Conservation (phyloP, 2,797 vertebrate species). For the Trachops cirrhosus region DNA sequence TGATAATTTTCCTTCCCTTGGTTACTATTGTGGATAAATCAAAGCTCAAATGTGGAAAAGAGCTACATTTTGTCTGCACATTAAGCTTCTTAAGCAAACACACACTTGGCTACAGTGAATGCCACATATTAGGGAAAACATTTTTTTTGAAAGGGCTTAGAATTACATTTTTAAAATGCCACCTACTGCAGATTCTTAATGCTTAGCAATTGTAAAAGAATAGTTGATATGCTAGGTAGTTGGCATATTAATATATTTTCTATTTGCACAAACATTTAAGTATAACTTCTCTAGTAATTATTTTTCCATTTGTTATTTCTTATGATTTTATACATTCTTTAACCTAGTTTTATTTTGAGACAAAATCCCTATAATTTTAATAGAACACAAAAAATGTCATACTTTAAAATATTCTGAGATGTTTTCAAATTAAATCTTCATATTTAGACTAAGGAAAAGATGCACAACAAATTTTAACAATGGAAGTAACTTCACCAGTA, state of each 20-base stretch:
- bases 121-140: background rate
- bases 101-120: background rate
- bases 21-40: background rate
- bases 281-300: background rate
- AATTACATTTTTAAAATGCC: background rate
- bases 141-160: background rate
- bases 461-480: background rate
- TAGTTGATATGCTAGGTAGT: background rate
- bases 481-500: background rate
- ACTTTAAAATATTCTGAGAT: background rate
- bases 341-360: background rate
- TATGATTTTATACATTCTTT: background rate
- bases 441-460: background rate
- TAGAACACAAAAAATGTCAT: background rate
- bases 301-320: background rate
- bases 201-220: background rate
- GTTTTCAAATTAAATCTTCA: background rate
- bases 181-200: background rate
- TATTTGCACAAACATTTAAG: background rate
- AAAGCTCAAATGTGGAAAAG: background rate
- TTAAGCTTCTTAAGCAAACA: constrained; percentile 21
- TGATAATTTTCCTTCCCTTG: background rate
- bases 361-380: background rate
- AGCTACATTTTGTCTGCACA: background rate
- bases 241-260: background rate